Evolutionary conservation across 2,888 invertebrate species (phyloP), one percentile per base, ranked within the genome.

Genomic region (Ashinkailepas kermadecensis): DNA sequence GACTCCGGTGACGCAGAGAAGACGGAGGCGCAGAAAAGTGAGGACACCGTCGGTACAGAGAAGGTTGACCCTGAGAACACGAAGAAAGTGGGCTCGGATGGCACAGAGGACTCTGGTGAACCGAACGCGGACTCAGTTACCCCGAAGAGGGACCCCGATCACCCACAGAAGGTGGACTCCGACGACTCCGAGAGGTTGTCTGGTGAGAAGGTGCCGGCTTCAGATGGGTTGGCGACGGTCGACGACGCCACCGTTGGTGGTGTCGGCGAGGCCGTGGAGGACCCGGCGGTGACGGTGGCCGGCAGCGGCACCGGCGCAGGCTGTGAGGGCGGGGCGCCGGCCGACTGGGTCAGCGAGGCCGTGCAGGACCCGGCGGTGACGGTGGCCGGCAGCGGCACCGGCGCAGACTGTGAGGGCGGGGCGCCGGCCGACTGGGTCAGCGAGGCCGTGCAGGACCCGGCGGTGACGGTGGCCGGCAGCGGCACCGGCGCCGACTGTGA

Each of bases 401-500:
- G 95, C 8, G 86, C 81, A 8, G 78, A 56, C 13, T 80, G 80
- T 18, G 25, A 62, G 23, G 67, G 25, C 67, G 80, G 62, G 3
- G 23, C 15, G 54, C 39, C 80, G 6, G 9, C 54, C 7, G 57
- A 7, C 58, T 84, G 85, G 39, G 86, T 93, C 81, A 91, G 93
- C 57, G 94, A 94, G 86, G 91, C 90, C 84, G 92, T 95, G 81
- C 92, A 91, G 86, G 95, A 95, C 87, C 90, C 91, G 0, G 88
- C 92, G 0, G 89, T 93, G 88, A 91, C 90, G 87, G 89, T 94
- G 86, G 90, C 89, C 85, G 94, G 94, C 0, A 91, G 91, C 85
- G 95, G 81, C 8, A 13, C 78, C 25, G 78, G 64, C 6, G 78
- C 81, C 18, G 78, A 56, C 13, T 80, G 80, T 18, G 25, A 62